Percentiles rank a stretch among this genome's conserved stretches.
These are phyloP conservation scores for Tympanoctomys barrerae DNA, from an alignment of 2,797 vertebrate genomes.

Conservation along the genomic window DNA sequence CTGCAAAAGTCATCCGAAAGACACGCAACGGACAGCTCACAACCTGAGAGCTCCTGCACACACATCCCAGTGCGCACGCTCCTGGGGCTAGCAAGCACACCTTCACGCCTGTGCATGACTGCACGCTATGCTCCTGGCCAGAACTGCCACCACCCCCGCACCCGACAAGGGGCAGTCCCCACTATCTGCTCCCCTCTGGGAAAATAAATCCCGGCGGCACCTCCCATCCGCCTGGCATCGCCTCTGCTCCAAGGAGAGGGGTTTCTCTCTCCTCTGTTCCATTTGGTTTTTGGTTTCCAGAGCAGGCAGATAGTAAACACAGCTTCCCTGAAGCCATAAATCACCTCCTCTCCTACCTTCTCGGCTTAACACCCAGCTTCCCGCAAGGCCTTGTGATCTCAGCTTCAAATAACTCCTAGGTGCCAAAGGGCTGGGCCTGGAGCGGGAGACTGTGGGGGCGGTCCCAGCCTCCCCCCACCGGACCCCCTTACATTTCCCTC, in stretches of 20 bases:
- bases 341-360: constrained; percentile 91
- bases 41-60: neutral
- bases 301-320: constrained; percentile 90
- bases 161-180: constrained; percentile 42
- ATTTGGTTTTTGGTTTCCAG: constrained; percentile 84
- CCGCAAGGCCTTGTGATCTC: constrained; percentile 88
- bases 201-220: constrained; percentile 70
- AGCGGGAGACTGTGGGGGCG: constrained; percentile 54
- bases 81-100: neutral
- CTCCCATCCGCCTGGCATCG: neutral
- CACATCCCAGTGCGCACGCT: neutral
- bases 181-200: constrained; percentile 69
- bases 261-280: constrained; percentile 64
- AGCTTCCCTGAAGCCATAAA: constrained; percentile 93
- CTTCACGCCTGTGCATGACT: neutral
- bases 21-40: neutral
- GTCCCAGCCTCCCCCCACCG: neutral
- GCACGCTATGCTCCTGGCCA: neutral
- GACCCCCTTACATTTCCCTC: neutral
- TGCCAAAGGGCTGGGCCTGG: constrained; percentile 84
- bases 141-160: neutral
- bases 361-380: constrained; percentile 89
- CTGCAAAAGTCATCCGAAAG: neutral
- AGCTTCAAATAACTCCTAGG: constrained; percentile 86
- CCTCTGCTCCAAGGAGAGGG: constrained; percentile 40